Conservation (phyloP, 2,888 invertebrate genomes). For the Tenthredo mesomela region DNA sequence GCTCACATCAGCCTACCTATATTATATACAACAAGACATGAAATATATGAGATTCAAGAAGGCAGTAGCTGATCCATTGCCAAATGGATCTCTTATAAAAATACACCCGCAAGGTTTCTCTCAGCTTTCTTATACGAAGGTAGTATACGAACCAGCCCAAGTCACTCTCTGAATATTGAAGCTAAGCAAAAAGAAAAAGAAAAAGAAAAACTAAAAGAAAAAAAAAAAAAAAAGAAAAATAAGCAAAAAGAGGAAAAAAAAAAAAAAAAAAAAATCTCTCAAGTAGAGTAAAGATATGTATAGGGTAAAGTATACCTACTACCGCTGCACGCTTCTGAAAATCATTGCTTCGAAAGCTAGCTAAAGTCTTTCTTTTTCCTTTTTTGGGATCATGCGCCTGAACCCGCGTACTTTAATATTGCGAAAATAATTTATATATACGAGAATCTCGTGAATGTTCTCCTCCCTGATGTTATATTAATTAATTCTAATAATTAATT, state of each 20-base stretch:
- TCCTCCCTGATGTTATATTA: background rate
- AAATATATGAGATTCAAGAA: constrained; percentile 5
- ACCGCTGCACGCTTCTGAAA: background rate
- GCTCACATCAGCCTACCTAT: background rate
- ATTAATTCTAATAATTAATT: background rate
- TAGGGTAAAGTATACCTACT: no score
- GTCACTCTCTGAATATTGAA: constrained; percentile 10
- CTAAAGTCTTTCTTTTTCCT: background rate
- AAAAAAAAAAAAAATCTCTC: background rate
- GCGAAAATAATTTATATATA: background rate
- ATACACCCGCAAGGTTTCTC: background rate
- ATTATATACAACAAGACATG: background rate
- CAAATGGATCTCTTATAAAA: constrained; percentile 19
- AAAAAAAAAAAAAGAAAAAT: background rate
- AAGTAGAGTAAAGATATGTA: background rate
- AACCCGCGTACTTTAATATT: background rate
- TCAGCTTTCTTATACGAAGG: background rate
- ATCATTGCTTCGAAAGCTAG: constrained; percentile 3
- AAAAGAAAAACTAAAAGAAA: background rate
- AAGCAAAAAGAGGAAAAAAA: background rate
- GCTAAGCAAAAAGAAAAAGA: background rate
- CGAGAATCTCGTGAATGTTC: background rate
- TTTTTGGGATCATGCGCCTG: background rate
- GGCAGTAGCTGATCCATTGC: constrained; percentile 15
- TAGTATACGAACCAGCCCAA: background rate